Percentiles rank a stretch among this genome's conserved stretches.
phyloP scores from a whole-genome alignment of 2,888 invertebrate species.

The Rotaria sp. region DNA sequence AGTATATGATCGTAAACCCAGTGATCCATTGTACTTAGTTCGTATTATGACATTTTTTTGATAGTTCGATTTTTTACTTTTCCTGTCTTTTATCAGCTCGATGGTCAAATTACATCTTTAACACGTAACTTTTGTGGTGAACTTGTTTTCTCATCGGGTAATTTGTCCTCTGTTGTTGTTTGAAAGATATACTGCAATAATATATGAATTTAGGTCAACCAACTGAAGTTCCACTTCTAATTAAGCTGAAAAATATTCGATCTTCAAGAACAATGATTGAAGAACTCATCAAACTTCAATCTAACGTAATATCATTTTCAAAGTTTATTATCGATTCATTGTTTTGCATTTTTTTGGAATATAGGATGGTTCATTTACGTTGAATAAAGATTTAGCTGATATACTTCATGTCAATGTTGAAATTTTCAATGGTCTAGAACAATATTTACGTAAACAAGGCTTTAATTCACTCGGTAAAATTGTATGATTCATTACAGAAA shows the following conservation, averaged over 20 bases:
- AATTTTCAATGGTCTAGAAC: neutral
- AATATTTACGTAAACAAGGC: neutral
- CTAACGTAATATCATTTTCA: neutral
- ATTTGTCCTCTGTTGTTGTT: neutral
- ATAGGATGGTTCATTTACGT: constrained; percentile 14
- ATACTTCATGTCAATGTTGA: neutral
- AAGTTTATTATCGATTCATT: neutral
- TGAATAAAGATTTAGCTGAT: neutral
- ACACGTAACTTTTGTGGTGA: neutral
- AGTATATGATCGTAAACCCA: neutral
- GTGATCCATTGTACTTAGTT: neutral
- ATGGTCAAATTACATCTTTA: neutral
- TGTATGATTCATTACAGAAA: neutral
- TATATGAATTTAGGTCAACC: neutral
- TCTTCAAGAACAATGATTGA: neutral
- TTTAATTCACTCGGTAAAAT: neutral
- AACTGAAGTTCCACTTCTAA: neutral
- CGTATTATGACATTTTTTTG: neutral
- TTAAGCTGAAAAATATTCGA: neutral
- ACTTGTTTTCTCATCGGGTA: neutral
- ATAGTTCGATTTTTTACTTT: neutral
- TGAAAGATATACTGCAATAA: neutral
- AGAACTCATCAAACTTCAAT: neutral
- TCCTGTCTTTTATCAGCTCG: neutral
- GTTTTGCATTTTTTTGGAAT: neutral